Percentiles rank a stretch among this genome's conserved stretches.
These are phyloP conservation scores for Enoplosus armatus DNA, from an alignment of 2,797 vertebrate species.

Conservation along the genomic window DNA sequence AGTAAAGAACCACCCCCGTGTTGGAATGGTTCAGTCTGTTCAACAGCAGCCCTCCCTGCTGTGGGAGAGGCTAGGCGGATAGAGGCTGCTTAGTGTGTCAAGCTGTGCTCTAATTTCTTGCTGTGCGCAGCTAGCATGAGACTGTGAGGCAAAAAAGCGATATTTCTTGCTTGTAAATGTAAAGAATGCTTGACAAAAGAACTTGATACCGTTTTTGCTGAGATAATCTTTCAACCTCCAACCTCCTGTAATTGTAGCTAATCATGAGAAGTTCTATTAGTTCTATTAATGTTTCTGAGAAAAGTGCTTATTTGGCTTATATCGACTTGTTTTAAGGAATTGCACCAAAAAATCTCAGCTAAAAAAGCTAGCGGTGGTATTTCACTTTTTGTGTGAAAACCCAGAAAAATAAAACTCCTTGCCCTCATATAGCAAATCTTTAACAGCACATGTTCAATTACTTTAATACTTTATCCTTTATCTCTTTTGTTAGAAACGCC, in stretches of 20 bases:
- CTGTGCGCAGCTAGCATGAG: constrained; percentile 65
- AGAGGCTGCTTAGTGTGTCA: constrained; percentile 56
- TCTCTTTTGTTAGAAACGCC: constrained; percentile 31
- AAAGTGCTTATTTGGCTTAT: constrained; percentile 12
- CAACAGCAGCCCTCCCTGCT: constrained; percentile 53
- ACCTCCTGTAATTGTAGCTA: neutral
- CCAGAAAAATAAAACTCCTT: neutral
- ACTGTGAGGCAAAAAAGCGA: constrained; percentile 28
- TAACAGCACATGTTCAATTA: neutral
- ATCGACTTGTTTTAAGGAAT: neutral
- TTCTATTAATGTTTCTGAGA: neutral
- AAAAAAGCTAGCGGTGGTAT: neutral
- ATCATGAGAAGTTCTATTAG: neutral
- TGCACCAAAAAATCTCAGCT: neutral
- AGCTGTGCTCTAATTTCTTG: constrained; percentile 55
- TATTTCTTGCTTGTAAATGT: constrained; percentile 15
- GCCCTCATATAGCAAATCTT: neutral
- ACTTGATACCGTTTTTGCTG: neutral
- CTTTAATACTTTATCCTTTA: constrained; percentile 15
- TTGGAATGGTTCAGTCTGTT: constrained; percentile 76
- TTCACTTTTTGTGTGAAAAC: neutral
- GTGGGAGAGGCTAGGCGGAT: constrained; percentile 56
- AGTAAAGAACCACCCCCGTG: constrained; percentile 44
- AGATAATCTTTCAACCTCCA: neutral
- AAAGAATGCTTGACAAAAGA: neutral